Evolutionary conservation across 2,888 invertebrate genomes (phyloP).

Genomic region (Drosophila emarginata): DNA sequence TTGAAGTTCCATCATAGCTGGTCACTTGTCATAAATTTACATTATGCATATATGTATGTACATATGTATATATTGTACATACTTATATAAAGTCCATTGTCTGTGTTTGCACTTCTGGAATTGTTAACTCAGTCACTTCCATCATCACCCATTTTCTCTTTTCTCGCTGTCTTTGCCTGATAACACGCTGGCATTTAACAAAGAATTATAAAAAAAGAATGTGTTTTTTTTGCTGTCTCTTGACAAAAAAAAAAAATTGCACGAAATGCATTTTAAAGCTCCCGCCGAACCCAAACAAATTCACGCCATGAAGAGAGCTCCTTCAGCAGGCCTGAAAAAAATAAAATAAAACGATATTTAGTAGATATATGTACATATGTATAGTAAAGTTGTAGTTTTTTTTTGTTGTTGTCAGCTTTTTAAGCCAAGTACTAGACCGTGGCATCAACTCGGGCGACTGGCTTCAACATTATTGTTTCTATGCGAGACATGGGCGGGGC

Average conservation of each 20-base stretch:
- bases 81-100: constrained; percentile 19
- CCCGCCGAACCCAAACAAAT: constrained; percentile 26
- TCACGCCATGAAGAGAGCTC: constrained; percentile 42
- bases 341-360: constrained; percentile 26
- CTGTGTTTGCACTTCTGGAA: constrained; percentile 1
- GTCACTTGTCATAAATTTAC: background rate
- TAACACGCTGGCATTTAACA: constrained; percentile 57
- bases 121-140: constrained; percentile 18
- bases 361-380: background rate
- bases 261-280: constrained; percentile 66
- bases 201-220: constrained; percentile 54
- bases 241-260: constrained; percentile 62
- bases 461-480: constrained; percentile 43
- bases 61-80: constrained; percentile 13
- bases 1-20: constrained; percentile 4
- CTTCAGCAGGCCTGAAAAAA: constrained; percentile 77
- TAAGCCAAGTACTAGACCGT: constrained; percentile 66
- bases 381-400: constrained; percentile 28
- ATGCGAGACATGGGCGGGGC: constrained; percentile 31
- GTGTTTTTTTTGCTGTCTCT: constrained; percentile 24
- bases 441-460: constrained; percentile 28
- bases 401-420: constrained; percentile 49
- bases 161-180: constrained; percentile 32
- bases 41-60: background rate
- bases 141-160: background rate